These are phyloP conservation scores for Schrankia costaestrigalis DNA, from an alignment of 2,888 invertebrate species.

Conservation along the genomic window DNA sequence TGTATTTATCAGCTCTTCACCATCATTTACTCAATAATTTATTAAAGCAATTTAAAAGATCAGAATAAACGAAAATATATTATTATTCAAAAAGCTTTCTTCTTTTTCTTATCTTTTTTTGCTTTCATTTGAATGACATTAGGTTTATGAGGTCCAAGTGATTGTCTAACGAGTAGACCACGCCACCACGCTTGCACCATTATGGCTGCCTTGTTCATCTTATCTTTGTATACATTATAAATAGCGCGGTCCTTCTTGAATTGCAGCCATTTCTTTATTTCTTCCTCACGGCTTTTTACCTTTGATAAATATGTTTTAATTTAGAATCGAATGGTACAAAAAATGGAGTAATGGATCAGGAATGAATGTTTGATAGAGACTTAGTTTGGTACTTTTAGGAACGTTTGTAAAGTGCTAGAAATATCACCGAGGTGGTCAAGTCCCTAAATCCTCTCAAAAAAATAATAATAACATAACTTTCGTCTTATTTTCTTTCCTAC, in stretches of 20 bases:
- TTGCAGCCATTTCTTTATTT: slow-evolving; percentile 54
- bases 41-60: background rate
- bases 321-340: no score
- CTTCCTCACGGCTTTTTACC: slow-evolving; percentile 48
- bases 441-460: no score
- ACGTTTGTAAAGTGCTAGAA: no score
- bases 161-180: slow-evolving; percentile 21
- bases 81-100: background rate
- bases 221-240: slow-evolving; percentile 43
- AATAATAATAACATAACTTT: no score
- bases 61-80: background rate
- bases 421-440: no score
- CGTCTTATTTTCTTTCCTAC: no score
- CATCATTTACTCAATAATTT: no score
- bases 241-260: slow-evolving; percentile 63
- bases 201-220: slow-evolving; percentile 59
- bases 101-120: slow-evolving; percentile 1
- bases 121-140: background rate
- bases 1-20: no score
- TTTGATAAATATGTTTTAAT: no score
- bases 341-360: no score
- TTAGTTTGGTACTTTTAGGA: no score
- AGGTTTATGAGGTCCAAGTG: slow-evolving; percentile 23
- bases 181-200: slow-evolving; percentile 73
- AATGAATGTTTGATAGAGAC: no score